A percentile compares a stretch with the other conserved stretches of the same genome.
Conservation (phyloP, 2,113 vertebrate genomes). For the Dasyprocta punctata region DNA sequence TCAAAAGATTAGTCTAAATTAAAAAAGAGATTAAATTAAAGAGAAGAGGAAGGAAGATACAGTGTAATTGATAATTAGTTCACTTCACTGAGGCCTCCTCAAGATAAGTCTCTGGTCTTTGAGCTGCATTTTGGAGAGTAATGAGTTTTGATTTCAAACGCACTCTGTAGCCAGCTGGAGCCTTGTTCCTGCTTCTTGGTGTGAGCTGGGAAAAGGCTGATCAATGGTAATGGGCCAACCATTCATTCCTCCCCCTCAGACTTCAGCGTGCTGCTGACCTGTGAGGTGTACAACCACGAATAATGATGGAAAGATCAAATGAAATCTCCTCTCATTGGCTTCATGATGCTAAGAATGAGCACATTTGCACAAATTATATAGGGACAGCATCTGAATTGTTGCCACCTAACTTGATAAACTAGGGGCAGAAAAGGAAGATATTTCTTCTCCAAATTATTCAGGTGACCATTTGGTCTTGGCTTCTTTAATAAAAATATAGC, state of each 20-base stretch:
- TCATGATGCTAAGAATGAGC: constrained; percentile 23
- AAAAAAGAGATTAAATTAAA: constrained; percentile 74
- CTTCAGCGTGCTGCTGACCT: background rate
- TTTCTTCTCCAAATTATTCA: background rate
- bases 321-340: background rate
- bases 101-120: constrained; percentile 62
- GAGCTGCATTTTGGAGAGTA: constrained; percentile 65
- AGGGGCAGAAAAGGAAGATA: background rate
- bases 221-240: constrained; percentile 21
- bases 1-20: constrained; percentile 72
- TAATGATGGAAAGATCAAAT: constrained; percentile 66
- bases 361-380: constrained; percentile 34
- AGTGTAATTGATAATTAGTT: constrained; percentile 72
- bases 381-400: background rate
- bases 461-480: background rate
- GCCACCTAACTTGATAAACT: constrained; percentile 21
- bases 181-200: constrained; percentile 26
- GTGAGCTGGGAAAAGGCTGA: constrained; percentile 61
- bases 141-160: constrained; percentile 66
- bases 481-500: background rate
- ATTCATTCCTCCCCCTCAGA: background rate
- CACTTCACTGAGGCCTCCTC: constrained; percentile 60
- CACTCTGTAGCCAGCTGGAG: constrained; percentile 58
- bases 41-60: constrained; percentile 53
- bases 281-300: background rate